Percentiles rank a stretch among this genome's conserved stretches.
phyloP scores from a whole-genome alignment of 1,140 invertebrate species.

The Riptortus pedestris region DNA sequence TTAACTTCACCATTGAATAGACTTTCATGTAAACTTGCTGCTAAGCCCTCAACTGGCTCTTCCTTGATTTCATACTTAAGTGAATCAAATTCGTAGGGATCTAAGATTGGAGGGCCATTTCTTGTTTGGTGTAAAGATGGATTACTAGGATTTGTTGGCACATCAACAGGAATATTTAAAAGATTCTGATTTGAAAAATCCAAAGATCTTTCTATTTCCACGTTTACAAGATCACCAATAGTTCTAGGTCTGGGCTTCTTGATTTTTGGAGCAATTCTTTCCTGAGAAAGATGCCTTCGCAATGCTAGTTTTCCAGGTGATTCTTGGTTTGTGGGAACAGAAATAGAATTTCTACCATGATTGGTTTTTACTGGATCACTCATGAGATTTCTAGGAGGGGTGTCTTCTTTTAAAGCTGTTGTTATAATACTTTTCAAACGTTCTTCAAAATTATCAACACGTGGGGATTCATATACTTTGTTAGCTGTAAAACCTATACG shows the following conservation, averaged over 20 bases:
- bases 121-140: neutral
- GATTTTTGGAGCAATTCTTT: conserved; percentile 37
- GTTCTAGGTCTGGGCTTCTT: conserved; percentile 42
- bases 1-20: conserved; percentile 46
- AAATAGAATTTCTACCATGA: neutral
- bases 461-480: conserved; percentile 61
- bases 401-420: conserved; percentile 76
- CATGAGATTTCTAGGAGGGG: conserved; percentile 40
- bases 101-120: neutral
- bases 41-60: conserved; percentile 33
- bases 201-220: conserved; percentile 74
- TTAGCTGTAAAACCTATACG: conserved; percentile 21
- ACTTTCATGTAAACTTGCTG: conserved; percentile 66
- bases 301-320: conserved; percentile 75
- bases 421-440: conserved; percentile 86
- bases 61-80: conserved; percentile 5
- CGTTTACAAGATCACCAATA: conserved; percentile 73
- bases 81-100: neutral
- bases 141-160: conserved; percentile 46
- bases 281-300: conserved; percentile 67
- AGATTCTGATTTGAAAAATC: conserved; percentile 69
- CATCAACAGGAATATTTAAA: conserved; percentile 73
- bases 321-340: conserved; percentile 44
- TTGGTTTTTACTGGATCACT: no score
- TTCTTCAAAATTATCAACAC: conserved; percentile 80